Conservation (phyloP, 1,140 invertebrate genomes). For the Pogonus chalceus region DNA sequence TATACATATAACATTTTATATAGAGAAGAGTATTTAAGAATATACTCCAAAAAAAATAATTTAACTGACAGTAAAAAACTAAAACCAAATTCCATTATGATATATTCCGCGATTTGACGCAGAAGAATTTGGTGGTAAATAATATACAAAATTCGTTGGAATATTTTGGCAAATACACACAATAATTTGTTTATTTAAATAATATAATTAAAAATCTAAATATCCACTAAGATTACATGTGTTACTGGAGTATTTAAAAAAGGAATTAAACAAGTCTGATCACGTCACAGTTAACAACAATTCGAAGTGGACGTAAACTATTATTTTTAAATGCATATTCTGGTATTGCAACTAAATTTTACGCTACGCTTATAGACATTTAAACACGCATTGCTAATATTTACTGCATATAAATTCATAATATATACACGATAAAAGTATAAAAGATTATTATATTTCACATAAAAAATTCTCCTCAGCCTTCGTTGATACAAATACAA, state of each 20-base stretch:
- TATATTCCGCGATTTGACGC: no score
- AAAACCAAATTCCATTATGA: background rate
- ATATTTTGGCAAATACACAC: no score
- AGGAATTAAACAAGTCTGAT: background rate
- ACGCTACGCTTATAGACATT: background rate
- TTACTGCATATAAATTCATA: background rate
- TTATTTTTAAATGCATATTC: background rate
- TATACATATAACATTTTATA: slow-evolving; percentile 6
- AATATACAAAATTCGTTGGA: no score
- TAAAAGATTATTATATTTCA: slow-evolving; percentile 4
- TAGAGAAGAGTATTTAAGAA: background rate
- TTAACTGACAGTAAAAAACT: background rate
- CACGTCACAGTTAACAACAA: background rate
- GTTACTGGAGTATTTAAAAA: background rate
- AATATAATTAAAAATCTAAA: no score
- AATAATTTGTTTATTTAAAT: background rate
- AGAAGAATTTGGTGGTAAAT: no score
- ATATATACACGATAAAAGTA: slow-evolving; percentile 5
- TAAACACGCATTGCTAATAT: background rate
- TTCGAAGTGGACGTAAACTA: background rate
- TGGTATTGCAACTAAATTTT: background rate
- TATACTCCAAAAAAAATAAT: background rate
- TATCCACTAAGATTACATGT: background rate
- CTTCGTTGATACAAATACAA: background rate
- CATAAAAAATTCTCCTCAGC: background rate